A percentile compares a stretch with the other conserved stretches of the same genome.
Evolutionary conservation across 2,797 vertebrate genomes (phyloP).

Genomic region (Cichlasoma orientale): DNA sequence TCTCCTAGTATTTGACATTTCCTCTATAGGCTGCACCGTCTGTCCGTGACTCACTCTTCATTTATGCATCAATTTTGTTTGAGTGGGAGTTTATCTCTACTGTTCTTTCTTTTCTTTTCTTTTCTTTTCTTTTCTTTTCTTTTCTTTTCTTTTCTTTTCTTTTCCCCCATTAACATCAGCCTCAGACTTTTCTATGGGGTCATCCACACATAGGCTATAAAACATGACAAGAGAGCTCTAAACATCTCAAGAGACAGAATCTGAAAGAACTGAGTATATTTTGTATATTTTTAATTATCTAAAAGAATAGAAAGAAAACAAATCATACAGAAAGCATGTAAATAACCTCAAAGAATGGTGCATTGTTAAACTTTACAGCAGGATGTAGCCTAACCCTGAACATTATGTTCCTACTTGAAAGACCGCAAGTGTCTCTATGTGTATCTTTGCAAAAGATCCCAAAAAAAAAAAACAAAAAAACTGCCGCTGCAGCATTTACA

Average conservation of each 20-base stretch:
- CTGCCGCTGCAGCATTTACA: background rate
- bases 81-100: background rate
- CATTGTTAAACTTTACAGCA: background rate
- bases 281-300: background rate
- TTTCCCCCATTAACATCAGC: background rate
- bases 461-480: background rate
- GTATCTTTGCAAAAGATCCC: background rate
- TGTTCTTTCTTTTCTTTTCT: background rate
- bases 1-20: conserved; percentile 24
- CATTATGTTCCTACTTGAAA: background rate
- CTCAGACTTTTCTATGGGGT: background rate
- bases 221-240: background rate
- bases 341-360: background rate
- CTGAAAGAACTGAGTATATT: background rate
- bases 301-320: background rate
- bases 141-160: background rate
- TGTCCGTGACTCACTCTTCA: background rate
- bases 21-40: background rate
- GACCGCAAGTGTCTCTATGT: background rate
- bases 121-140: background rate
- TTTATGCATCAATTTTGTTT: background rate
- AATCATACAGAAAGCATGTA: background rate
- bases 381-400: background rate
- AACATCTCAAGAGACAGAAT: background rate
- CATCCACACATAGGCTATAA: background rate